Conservation (phyloP, 1,140 invertebrate species). For the Drosophila bifasciata region DNA sequence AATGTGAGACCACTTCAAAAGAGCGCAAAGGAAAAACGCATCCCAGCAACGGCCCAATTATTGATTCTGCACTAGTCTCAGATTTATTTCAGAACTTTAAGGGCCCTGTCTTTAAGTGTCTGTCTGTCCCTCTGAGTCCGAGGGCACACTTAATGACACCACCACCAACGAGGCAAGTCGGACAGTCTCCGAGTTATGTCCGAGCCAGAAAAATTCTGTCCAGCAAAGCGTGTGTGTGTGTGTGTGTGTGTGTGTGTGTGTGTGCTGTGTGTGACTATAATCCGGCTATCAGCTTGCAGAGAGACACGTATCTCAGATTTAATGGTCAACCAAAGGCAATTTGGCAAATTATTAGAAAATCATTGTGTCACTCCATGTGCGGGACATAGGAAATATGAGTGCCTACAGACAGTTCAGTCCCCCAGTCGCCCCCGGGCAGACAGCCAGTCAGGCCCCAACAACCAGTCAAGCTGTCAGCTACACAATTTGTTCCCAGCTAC, state of each 20-base stretch:
- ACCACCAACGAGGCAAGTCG: conserved; percentile 19
- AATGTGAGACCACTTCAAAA: conserved; percentile 72
- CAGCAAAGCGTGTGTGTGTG: conserved; percentile 25
- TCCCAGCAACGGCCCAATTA: conserved; percentile 38
- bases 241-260: conserved; percentile 21
- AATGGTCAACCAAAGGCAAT: conserved; percentile 81
- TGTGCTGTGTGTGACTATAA: conserved; percentile 48
- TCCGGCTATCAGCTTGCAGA: conserved; percentile 64
- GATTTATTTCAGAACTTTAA: conserved; percentile 58
- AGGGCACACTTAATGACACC: conserved; percentile 30
- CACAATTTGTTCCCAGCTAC: conserved; percentile 53
- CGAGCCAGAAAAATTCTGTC: conserved; percentile 60
- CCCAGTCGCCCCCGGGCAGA: neutral
- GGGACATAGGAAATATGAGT: conserved; percentile 68
- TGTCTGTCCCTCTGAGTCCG: conserved; percentile 6
- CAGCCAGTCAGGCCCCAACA: conserved; percentile 23
- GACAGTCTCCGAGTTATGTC: conserved; percentile 60
- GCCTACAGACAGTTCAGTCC: conserved; percentile 10
- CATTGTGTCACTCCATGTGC: conserved; percentile 78
- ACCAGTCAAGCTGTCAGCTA: conserved; percentile 41
- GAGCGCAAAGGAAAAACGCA: conserved; percentile 22
- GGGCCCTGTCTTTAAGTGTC: conserved; percentile 46
- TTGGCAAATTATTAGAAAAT: conserved; percentile 83
- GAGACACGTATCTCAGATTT: conserved; percentile 78
- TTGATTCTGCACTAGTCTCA: conserved; percentile 74